Evolutionary conservation across 2,888 invertebrate genomes (phyloP), one percentile per base, ranked within the genome.

Genomic region (Hanleya hanleyi): DNA sequence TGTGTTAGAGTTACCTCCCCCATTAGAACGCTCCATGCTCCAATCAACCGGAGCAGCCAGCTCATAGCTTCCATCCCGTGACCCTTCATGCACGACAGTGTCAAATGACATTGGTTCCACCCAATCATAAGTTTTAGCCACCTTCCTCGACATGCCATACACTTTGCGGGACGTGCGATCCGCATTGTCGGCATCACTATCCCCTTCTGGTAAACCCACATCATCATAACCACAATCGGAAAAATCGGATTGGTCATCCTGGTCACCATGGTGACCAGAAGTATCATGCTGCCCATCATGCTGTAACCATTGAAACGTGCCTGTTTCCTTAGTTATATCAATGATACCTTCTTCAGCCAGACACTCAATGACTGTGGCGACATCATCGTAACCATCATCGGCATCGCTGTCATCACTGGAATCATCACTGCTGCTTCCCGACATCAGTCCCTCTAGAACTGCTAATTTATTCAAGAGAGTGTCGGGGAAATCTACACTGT

Each of bases 281-380:
- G 12, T 9, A 57, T 18, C 47, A 2, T n/a, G 26, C 57, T 15
- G 29, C 26, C 22, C 26, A 57, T 18, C 47, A 2, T n/a, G 26
- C 57, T 15, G 29, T 22, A 18, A 15, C 22, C 29, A 26, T 26
- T 57, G 22, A 57, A 57, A 32, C 9, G 29, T 57, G 57, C 32
- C 57, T 29, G 9, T 57, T 26, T 57, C 57, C 15, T 9, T 29
- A 4, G 29, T 29, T 22, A 57, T 29, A 57, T 57, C 57, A 15
- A 57, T 22, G 22, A 57, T 57, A 57, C 57, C 57, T 57, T 57
- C 57, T 57, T 57, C 57, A 4, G 57, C 57, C 29, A 57, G 26
- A 29, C 57, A 57, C 32, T 57, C 57, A 29, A 57, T 57, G 12
- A 57, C 57, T 12, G 57, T 29, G 4, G 57, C 57, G 12, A 57